Base-by-base conservation (phyloP, 2,888 invertebrate species). In the Notodonta dromedarius region DNA sequence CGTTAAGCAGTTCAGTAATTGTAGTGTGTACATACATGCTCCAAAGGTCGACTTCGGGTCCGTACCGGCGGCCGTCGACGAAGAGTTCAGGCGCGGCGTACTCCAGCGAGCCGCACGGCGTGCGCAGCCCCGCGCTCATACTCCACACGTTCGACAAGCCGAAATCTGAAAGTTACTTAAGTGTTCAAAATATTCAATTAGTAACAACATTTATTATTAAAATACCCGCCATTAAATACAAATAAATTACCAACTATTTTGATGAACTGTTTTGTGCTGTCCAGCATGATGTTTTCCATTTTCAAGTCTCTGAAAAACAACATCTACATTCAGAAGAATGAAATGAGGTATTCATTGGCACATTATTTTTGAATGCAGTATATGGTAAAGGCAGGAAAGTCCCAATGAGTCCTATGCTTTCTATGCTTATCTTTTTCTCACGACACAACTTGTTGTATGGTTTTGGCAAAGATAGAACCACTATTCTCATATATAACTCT, bases 11-110 rank as follows among this genome's bases (percentile, higher is more conserved):
- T 24, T 24, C 35, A 35, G 46, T 46, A 5, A 46, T 13, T 5
- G n/a, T 46, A 46, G n/a, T n/a, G 13, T 46, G 11, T 48, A 90
- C 95, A 88, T 76, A 96, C 96, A 96, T 90, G 88, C 96, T 97
- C 97, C 97, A 97, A 56, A 97, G 91, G 85, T 97, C 97, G 56
- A 97, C 96, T 87, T 96, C 96, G 9, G 96, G 95, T 53, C 96
- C 96, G 86, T 97, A 97, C 66, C 94, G 94, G 61, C 94, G 94
- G 44, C 95, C 95, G 75, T 95, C 95, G 16, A 95, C 91, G 82
- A 97, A 96, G 64, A 97, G 92, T 86, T 97, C 96, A 0, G 97
- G 97, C 52, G 97, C 96, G 2, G 96, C 97, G 85, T 97, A 97
- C 87, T 97, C 97, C 12, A 96, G 95, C 44, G 96, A 96, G 56